These are phyloP conservation scores for Falco peregrinus DNA, from an alignment of 2,797 vertebrate genomes.

Conservation along the genomic window DNA sequence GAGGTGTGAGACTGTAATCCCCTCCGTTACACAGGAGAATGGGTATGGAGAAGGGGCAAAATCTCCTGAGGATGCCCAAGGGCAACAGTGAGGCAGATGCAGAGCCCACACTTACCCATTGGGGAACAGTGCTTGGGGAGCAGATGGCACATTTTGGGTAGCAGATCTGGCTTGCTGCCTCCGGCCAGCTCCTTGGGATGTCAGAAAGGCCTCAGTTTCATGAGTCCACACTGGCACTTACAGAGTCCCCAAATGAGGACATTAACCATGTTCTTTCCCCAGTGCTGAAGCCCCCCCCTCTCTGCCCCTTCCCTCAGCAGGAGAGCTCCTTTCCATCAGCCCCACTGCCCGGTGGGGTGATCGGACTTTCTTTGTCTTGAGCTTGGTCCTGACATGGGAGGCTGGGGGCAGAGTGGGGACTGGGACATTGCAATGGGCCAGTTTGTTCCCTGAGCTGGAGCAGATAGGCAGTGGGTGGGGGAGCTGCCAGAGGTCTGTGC, in stretches of 20 bases:
- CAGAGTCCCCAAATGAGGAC: background rate
- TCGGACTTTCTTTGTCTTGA: fast-evolving
- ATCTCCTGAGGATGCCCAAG: background rate
- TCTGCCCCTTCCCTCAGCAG: background rate
- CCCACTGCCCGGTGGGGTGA: fast-evolving
- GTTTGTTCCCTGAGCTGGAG: background rate
- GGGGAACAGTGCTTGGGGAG: background rate
- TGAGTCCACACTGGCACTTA: background rate
- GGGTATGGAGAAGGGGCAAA: background rate
- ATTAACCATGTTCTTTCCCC: background rate
- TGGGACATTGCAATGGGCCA: background rate
- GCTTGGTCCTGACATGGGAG: background rate
- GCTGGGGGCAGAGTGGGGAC: too few relatives aligned
- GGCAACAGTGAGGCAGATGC: background rate
- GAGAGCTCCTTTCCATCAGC: background rate
- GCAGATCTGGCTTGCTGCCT: background rate
- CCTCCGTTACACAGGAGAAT: background rate
- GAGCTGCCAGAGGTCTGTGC: background rate
- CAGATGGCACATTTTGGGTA: background rate
- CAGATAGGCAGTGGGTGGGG: fast-evolving
- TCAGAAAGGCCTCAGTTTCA: background rate
- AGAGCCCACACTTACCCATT: fast-evolving
- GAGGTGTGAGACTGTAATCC: background rate
- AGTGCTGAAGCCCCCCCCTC: background rate
- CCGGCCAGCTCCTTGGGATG: background rate